Percentiles rank a stretch among this genome's conserved stretches.
Evolutionary conservation across 2,888 invertebrate genomes (phyloP).

Genomic region (Octodonta nipae): DNA sequence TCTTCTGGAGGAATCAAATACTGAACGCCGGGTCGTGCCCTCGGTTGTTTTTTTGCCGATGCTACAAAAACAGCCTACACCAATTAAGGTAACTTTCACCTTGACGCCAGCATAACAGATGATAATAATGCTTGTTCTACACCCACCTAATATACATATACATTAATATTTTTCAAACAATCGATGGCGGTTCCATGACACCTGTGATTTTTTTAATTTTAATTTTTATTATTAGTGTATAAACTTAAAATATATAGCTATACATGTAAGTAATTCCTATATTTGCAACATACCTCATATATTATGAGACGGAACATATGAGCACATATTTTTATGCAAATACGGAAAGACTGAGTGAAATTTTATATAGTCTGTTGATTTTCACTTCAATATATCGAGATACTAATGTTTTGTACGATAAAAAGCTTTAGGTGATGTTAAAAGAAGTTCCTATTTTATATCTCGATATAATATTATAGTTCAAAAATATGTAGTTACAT

Average conservation of each 20-base stretch:
- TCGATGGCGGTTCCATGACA: conserved; percentile 39
- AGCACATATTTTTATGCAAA: conserved; percentile 41
- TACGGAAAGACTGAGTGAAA: conserved; percentile 43
- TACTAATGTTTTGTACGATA: conserved; percentile 38
- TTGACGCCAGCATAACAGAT: conserved; percentile 73
- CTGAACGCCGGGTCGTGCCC: conserved; percentile 58
- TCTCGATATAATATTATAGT: conserved; percentile 36
- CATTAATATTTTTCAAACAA: conserved; percentile 36
- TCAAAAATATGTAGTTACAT: conserved; percentile 35
- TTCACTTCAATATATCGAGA: conserved; percentile 37
- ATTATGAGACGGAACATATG: conserved; percentile 34
- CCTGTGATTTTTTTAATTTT: conserved; percentile 40
- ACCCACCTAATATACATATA: conserved; percentile 35
- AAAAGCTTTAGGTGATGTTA: conserved; percentile 40
- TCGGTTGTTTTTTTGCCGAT: conserved; percentile 91
- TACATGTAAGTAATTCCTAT: conserved; percentile 28
- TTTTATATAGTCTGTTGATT: conserved; percentile 40
- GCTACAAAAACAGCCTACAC: conserved; percentile 70
- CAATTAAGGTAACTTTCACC: conserved; percentile 81
- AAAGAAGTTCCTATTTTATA: conserved; percentile 40
- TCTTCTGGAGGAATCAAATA: conserved; percentile 53
- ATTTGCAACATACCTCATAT: conserved; percentile 36
- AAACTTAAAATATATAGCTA: conserved; percentile 27
- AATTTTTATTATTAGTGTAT: conserved; percentile 32
- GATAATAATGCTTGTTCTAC: conserved; percentile 30